phyloP scores from a whole-genome alignment of 2,797 vertebrate genomes.

The Podarcis siculus region DNA sequence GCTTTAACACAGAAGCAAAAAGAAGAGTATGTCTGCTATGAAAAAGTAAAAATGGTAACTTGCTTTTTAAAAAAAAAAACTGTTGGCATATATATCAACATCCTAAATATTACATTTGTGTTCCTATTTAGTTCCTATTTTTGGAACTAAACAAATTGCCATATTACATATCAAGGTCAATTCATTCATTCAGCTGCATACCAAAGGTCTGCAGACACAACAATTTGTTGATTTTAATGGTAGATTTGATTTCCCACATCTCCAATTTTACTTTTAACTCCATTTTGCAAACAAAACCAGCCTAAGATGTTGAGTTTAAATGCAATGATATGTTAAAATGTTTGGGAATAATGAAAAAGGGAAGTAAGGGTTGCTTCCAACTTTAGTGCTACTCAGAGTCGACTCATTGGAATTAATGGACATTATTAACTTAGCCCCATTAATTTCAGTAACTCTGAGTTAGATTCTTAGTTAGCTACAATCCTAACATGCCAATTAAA shows the following conservation, averaged over 20 bases:
- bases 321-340: not conserved
- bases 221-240: not conserved
- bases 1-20: not conserved
- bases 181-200: not conserved
- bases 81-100: not conserved
- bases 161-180: not conserved
- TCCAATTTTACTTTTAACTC: not conserved
- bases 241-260: not conserved
- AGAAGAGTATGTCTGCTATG: not conserved
- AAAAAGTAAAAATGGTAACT: not conserved
- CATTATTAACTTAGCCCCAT: too few relatives aligned
- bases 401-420: too few relatives aligned
- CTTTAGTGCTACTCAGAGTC: too few relatives aligned
- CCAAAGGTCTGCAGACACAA: not conserved
- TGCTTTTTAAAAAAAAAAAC: not conserved
- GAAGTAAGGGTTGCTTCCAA: too few relatives aligned
- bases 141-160: not conserved
- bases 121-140: not conserved
- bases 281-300: not conserved
- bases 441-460: too few relatives aligned
- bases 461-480: too few relatives aligned
- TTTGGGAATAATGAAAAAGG: too few relatives aligned
- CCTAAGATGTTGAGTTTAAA: not conserved
- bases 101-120: not conserved
- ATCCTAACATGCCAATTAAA: too few relatives aligned